Percentiles rank a stretch among this genome's conserved stretches.
These are phyloP conservation scores for Ammodytes dubius DNA, from an alignment of 2,113 vertebrate species.

Conservation along the genomic window DNA sequence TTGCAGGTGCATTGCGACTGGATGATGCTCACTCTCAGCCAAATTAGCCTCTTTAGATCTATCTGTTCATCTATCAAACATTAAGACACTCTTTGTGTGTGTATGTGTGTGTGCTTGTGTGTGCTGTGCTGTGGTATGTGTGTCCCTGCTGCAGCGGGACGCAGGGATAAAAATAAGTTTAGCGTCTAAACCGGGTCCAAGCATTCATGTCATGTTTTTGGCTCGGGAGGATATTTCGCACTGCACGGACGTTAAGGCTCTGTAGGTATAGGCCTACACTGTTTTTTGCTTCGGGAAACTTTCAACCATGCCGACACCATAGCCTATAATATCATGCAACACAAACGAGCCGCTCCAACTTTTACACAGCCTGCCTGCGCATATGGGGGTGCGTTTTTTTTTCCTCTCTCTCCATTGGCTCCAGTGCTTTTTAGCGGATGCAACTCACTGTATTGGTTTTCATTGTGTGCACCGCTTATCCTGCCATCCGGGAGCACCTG, in stretches of 20 bases:
- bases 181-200: conserved; percentile 81
- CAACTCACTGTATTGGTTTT: conserved; percentile 98
- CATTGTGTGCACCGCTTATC: conserved; percentile 94
- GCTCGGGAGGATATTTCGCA: conserved; percentile 68
- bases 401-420: conserved; percentile 12
- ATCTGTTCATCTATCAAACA: conserved; percentile 10
- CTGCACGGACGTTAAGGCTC: conserved; percentile 77
- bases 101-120: conserved; percentile 55
- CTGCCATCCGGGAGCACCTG: conserved; percentile 94
- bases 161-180: conserved; percentile 85
- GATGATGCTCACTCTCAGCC: conserved; percentile 67
- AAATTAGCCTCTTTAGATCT: conserved; percentile 28
- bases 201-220: conserved; percentile 83
- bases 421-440: conserved; percentile 73
- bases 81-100: background rate
- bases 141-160: conserved; percentile 75
- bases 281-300: conserved; percentile 80
- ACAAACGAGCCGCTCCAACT: conserved; percentile 59
- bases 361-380: conserved; percentile 60
- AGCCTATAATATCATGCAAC: conserved; percentile 78
- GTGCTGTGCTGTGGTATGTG: conserved; percentile 39
- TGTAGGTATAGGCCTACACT: conserved; percentile 41
- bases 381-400: conserved; percentile 67
- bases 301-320: conserved; percentile 67
- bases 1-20: conserved; percentile 83